Percentiles rank a stretch among this genome's conserved stretches.
Conservation (phyloP, 2,888 invertebrate species). For the Agonopterix alstromeriana region DNA sequence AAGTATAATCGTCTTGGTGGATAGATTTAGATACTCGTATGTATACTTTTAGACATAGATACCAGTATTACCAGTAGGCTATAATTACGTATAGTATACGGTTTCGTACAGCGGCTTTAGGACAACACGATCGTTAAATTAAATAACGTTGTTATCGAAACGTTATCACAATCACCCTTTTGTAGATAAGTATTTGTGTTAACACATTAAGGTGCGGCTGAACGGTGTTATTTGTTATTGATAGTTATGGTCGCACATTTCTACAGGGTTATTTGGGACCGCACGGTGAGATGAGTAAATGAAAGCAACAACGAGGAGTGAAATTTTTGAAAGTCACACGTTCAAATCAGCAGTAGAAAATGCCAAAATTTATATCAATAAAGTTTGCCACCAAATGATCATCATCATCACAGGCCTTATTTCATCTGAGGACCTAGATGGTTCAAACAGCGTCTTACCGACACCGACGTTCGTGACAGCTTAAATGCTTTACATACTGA, state of each 20-base stretch:
- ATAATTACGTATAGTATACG: neutral
- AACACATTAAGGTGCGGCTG: conserved; percentile 8
- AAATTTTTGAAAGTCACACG: too few relatives aligned
- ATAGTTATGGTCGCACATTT: conserved; percentile 4
- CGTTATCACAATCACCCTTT: conserved; percentile 11
- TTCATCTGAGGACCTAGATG: too few relatives aligned
- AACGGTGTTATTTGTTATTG: conserved; percentile 5
- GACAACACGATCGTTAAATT: neutral
- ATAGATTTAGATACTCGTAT: neutral
- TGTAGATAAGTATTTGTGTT: conserved; percentile 9
- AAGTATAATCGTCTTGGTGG: neutral
- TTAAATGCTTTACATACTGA: too few relatives aligned
- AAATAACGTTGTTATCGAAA: conserved; percentile 8
- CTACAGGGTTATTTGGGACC: conserved; percentile 2
- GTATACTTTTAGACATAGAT: neutral
- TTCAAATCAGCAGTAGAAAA: too few relatives aligned
- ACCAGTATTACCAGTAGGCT: neutral
- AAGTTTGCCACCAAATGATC: too few relatives aligned
- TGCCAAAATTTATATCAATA: too few relatives aligned
- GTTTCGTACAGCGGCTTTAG: neutral
- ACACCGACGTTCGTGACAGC: too few relatives aligned
- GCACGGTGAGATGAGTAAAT: neutral
- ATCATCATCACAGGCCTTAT: too few relatives aligned
- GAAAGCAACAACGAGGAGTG: too few relatives aligned
- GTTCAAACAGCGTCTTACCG: too few relatives aligned